Percentiles rank a stretch among this genome's conserved stretches.
phyloP scores from a whole-genome alignment of 2,888 invertebrate species.

The Chromoteleia sp. region DNA sequence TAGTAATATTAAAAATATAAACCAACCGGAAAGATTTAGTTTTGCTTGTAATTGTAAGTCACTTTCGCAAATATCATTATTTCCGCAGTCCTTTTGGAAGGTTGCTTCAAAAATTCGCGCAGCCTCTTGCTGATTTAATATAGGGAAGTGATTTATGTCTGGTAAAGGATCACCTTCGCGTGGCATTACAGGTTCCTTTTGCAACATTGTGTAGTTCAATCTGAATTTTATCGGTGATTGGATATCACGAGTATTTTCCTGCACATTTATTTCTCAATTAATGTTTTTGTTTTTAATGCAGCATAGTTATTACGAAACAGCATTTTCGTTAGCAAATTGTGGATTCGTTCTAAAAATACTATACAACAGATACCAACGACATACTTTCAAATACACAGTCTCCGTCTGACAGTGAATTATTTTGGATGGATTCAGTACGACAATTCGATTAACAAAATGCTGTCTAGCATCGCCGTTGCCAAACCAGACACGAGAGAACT shows the following conservation, averaged over 20 bases:
- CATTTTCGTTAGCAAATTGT: background rate
- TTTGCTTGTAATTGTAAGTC: conserved; percentile 89
- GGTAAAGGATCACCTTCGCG: conserved; percentile 86
- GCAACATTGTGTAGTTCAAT: conserved; percentile 92
- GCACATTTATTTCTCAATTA: conserved; percentile 28
- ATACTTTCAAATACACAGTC: conserved; percentile 92
- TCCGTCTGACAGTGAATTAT: conserved; percentile 89
- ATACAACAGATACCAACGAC: conserved; percentile 1
- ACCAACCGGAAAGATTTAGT: conserved; percentile 86
- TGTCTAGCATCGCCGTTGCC: conserved; percentile 86
- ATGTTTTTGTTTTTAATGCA: background rate
- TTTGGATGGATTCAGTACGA: conserved; percentile 87
- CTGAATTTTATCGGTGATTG: conserved; percentile 95
- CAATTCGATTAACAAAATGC: conserved; percentile 88
- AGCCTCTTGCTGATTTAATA: conserved; percentile 94
- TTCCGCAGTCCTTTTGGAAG: conserved; percentile 96
- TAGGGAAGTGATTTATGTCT: conserved; percentile 92
- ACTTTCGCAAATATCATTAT: conserved; percentile 94
- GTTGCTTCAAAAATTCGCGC: conserved; percentile 92
- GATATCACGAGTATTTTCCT: conserved; percentile 94
- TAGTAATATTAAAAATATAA: background rate
- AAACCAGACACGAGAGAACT: conserved; percentile 93
- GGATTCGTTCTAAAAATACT: background rate
- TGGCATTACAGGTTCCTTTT: conserved; percentile 87
- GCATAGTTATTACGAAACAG: background rate